Evolutionary conservation across 2,888 invertebrate genomes (phyloP), one percentile per base, ranked within the genome.

Genomic region (Cepaea hortensis): DNA sequence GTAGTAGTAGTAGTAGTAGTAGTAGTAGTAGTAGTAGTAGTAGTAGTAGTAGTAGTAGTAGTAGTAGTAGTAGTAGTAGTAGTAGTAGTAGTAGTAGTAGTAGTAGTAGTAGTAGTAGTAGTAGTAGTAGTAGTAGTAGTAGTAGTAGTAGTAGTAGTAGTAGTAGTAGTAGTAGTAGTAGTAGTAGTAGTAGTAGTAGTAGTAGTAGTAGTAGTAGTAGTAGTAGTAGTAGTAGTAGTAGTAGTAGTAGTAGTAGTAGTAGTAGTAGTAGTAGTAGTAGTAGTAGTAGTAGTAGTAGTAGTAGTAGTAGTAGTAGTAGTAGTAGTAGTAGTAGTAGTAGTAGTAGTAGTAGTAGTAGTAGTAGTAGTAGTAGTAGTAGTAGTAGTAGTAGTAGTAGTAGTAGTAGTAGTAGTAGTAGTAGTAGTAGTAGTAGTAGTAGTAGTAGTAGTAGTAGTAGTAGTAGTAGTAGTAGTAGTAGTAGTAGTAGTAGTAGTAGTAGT

Each of bases 131-230:
- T 48, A 77, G 77, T 77, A 3, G 77, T 77, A 77, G 77, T 48
- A 77, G 77, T 77, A 77, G 77, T 77, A 77, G 77, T 77, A 77
- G 48, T 48, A 77, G 77, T 77, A 77, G 77, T 77, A 48, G 77
- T 77, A 77, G 77, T 77, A 77, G 77, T 77, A 77, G 77, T 77
- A 77, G 77, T 77, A 77, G 77, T 77, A 77, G 77, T 77, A 77
- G 77, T 77, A 77, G 77, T 77, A 77, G 77, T 77, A 77, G 77
- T 77, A 77, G 77, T 77, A 77, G 77, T 77, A 77, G 77, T 77
- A 77, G 77, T 23, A 77, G 77, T 72, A 72, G 23, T 72, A 9
- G 20, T 72, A 72, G 72, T 72, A n/a, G 72, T 23, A n/a, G 23
- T 23, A n/a, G 23, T 23, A 72, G 23, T 23, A 72, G 23, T 0